Conservation (phyloP, 1,140 invertebrate genomes). For the Atta texana region DNA sequence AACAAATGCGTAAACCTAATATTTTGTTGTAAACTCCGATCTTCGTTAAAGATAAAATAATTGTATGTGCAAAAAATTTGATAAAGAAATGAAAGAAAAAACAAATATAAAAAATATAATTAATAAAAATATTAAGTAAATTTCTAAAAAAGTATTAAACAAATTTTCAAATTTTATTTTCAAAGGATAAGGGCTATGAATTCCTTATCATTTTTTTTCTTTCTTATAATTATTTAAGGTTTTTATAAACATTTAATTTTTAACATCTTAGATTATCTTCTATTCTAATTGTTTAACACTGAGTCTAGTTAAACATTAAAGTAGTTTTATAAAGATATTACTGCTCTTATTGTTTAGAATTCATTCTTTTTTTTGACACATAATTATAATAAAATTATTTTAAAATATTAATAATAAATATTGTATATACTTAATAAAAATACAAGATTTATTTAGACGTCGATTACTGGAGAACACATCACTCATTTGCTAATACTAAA, state of each 20-base stretch:
- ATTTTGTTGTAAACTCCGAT: no score
- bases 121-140: background rate
- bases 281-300: background rate
- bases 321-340: background rate
- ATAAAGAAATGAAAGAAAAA: no score
- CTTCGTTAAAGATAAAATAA: no score
- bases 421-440: constrained; percentile 7
- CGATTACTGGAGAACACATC: background rate
- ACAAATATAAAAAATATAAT: no score
- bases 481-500: no score
- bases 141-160: background rate
- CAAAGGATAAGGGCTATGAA: background rate
- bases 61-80: no score
- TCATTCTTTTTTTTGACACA: background rate
- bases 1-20: no score
- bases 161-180: background rate
- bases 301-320: background rate
- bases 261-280: background rate
- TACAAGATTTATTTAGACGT: background rate
- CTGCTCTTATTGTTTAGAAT: background rate
- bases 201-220: background rate
- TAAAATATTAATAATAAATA: background rate
- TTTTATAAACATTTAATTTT: constrained; percentile 11
- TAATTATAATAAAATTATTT: background rate
- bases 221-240: background rate